Base-by-base conservation (phyloP, 2,888 invertebrate species). In the Dasysyrphus albostriatus region DNA sequence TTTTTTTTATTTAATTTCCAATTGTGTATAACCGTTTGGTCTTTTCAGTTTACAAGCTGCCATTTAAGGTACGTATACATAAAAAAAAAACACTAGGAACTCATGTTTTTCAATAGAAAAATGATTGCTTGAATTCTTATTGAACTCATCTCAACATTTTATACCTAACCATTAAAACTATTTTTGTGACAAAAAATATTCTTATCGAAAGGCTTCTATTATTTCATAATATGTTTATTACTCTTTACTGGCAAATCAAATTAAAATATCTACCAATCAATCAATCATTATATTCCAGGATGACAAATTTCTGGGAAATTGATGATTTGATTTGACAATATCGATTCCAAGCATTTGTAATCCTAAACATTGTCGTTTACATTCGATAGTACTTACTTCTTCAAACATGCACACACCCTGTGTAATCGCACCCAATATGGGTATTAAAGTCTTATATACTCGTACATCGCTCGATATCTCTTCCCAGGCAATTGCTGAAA, bases 371-470 rank as follows among this genome's bases (percentile, higher is more conserved):
- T 10, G 7, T 39, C 51, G 39, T 69, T 54, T n/a, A 80, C 61
- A 61, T 74, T 78, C 67, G 42, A 63, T 73, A 32, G 56, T 63
- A 69, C 65, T 72, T 54, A 59, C 58, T 70, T 80, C 75, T 80
- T 76, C 72, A 81, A 85, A 73, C 77, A 85, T 56, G 67, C 47
- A 75, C 84, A 84, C 84, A 81, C 84, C 84, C 76, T 80, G 32
- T 32, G 47, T 80, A 72, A 81, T 76, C 80, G 75, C 69, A 54
- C 74, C 80, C 76, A 76, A 76, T 76, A 12, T 81, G 80, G 51
- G 65, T 75, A 72, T 81, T 79, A 76, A 81, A 72, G 67, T 76
- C 72, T 81, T 76, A 47, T 47, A n/a, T n/a, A n/a, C n/a, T n/a
- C n/a, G n/a, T n/a, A 39, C 70, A 70, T 65, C 32, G 34, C 14